These are phyloP conservation scores for Bucorvus abyssinicus DNA, from an alignment of 2,797 vertebrate genomes.

Conservation along the genomic window DNA sequence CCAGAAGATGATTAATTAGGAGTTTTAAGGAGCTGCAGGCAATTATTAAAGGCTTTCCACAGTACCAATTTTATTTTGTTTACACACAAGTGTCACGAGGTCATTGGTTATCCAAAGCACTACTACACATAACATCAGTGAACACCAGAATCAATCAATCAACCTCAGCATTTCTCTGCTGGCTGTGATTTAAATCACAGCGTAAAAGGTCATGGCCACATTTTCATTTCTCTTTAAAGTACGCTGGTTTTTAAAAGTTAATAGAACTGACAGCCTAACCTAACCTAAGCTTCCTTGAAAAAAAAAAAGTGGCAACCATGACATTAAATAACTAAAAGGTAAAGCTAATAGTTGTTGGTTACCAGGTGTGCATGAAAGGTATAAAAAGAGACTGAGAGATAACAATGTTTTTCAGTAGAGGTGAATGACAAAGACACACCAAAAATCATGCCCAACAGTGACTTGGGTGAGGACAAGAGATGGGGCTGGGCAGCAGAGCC, in stretches of 20 bases:
- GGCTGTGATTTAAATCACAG: background rate
- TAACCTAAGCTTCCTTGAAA: background rate
- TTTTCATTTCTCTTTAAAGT: background rate
- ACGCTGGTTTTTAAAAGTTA: background rate
- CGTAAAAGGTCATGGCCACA: background rate
- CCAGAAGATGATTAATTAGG: background rate
- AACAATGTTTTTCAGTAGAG: background rate
- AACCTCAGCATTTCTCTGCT: background rate
- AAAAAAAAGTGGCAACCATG: background rate
- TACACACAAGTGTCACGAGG: background rate
- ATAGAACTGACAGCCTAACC: background rate
- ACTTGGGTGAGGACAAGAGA: background rate
- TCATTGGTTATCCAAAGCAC: background rate
- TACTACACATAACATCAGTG: background rate
- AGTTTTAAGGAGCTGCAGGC: background rate
- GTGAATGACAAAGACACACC: background rate
- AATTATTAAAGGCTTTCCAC: background rate
- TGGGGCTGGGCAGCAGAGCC: fast-evolving
- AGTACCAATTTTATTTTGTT: background rate
- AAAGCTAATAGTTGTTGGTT: background rate
- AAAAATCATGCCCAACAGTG: background rate
- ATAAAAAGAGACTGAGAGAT: background rate
- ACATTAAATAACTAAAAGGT: background rate
- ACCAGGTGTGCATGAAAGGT: background rate
- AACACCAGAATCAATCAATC: background rate